Conservation (phyloP, 2,797 vertebrate genomes). For the Microchirus variegatus region DNA sequence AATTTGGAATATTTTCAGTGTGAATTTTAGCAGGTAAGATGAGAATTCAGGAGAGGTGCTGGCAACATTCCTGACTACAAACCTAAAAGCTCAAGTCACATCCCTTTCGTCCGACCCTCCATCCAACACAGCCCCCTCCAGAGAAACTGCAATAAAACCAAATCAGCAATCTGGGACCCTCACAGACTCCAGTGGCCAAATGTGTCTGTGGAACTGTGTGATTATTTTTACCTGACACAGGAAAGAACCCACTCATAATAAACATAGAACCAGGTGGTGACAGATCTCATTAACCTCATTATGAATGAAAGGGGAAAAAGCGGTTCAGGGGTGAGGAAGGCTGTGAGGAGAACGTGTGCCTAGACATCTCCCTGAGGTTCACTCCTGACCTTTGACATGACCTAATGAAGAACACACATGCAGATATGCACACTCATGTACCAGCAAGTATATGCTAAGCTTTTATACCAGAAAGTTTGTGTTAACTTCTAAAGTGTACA, state of each 20-base stretch:
- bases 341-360: slow-evolving; percentile 61
- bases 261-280: slow-evolving; percentile 79
- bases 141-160: slow-evolving; percentile 70
- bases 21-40: slow-evolving; percentile 39
- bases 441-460: not conserved
- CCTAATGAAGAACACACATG: slow-evolving; percentile 46
- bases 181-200: slow-evolving; percentile 56
- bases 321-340: slow-evolving; percentile 18
- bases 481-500: too few species aligned
- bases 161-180: slow-evolving; percentile 53
- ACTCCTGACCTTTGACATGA: slow-evolving; percentile 55
- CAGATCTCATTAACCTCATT: slow-evolving; percentile 77
- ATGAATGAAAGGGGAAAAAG: slow-evolving; percentile 56
- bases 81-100: slow-evolving; percentile 59
- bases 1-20: not conserved
- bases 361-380: slow-evolving; percentile 56
- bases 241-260: slow-evolving; percentile 83
- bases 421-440: slow-evolving; percentile 1
- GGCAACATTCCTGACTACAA: slow-evolving; percentile 50
- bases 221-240: slow-evolving; percentile 85
- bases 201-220: slow-evolving; percentile 57
- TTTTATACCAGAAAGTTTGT: not conserved
- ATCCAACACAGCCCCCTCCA: slow-evolving; percentile 29
- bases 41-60: slow-evolving; percentile 40
- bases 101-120: slow-evolving; percentile 48